These are phyloP conservation scores for Macaria liturata DNA, from an alignment of 2,888 invertebrate genomes.

Conservation along the genomic window DNA sequence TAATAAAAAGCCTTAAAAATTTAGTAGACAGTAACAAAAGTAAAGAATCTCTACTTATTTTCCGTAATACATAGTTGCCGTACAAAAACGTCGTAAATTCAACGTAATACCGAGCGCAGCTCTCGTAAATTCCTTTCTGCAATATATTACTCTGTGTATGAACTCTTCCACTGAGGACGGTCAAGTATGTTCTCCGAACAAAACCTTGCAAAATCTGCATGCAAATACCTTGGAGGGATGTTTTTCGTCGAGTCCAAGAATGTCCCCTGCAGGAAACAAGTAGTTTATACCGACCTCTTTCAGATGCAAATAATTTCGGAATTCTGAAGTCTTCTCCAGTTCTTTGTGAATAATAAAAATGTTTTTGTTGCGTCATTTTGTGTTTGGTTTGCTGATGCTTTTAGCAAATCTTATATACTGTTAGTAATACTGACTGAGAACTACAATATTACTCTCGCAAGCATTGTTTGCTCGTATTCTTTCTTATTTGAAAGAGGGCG, in stretches of 20 bases:
- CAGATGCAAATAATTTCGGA: conserved; percentile 68
- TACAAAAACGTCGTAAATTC: no score
- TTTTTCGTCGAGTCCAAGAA: conserved; percentile 45
- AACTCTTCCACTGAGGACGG: conserved; percentile 25
- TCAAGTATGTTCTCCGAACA: conserved; percentile 30
- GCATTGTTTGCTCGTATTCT: no score
- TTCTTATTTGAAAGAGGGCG: no score
- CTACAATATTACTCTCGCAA: neutral
- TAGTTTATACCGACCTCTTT: conserved; percentile 59
- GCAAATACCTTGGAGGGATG: conserved; percentile 54
- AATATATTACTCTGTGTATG: neutral
- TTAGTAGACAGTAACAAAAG: no score
- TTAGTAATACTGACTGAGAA: neutral
- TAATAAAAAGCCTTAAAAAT: no score
- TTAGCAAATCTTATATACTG: conserved; percentile 11
- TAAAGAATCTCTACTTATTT: no score
- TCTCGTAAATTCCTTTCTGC: no score
- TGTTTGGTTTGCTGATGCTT: conserved; percentile 29
- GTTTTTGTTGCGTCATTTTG: conserved; percentile 50
- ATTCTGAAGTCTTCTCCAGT: conserved; percentile 48
- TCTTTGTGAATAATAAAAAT: conserved; percentile 63
- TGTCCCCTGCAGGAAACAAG: conserved; percentile 45
- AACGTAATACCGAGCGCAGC: no score
- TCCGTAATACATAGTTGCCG: no score
- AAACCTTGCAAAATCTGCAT: conserved; percentile 52